Evolutionary conservation across 2,113 vertebrate genomes (phyloP), one percentile per base, ranked within the genome.

Genomic region (Haemorhous mexicanus): DNA sequence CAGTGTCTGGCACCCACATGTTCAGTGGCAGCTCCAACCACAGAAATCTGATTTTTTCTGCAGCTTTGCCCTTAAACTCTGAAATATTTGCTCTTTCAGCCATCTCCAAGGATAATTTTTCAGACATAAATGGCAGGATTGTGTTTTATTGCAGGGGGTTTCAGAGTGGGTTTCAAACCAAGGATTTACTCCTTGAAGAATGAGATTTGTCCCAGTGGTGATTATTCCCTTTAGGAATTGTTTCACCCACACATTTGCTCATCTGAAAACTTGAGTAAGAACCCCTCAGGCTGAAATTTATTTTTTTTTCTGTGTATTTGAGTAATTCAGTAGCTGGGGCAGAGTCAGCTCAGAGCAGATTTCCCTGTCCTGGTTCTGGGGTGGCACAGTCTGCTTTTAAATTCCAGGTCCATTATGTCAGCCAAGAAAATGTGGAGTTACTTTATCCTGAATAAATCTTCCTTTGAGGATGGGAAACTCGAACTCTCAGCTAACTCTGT

Each of bases 381-480:
- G 37, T 95, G 77, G 73, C 87, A 89, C 59, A 1, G 5, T 9
- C 86, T 84, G 44, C n/a, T 81, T 75, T 72, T 7, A 39, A 93
- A 95, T 96, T 94, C 87, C 93, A 62, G 56, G 13, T 83, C 93
- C n/a, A 16, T 93, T 62, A 91, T 79, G 84, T 90, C 94, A 96
- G 81, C 41, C 49, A 32, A 43, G 67, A 53, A 69, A 72, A 69
- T 24, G 47, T 93, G 87, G 47, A 85, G 63, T 79, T 47, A 10
- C 87, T 91, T 95, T 76, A 83, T 93, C 59, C 70, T 66, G 68
- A 77, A 24, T 80, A 87, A 95, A 83, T 84, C 82, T 93, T 49
- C 66, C 91, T 96, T 95, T 91, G 87, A 95, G 78, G 75, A 16
- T 74, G 90, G 67, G 93, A 90, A 95, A 96, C 33, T 16, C 24